These are phyloP conservation scores for Mormyrops boulengeri DNA, from an alignment of 2,797 vertebrate species.

Conservation along the genomic window DNA sequence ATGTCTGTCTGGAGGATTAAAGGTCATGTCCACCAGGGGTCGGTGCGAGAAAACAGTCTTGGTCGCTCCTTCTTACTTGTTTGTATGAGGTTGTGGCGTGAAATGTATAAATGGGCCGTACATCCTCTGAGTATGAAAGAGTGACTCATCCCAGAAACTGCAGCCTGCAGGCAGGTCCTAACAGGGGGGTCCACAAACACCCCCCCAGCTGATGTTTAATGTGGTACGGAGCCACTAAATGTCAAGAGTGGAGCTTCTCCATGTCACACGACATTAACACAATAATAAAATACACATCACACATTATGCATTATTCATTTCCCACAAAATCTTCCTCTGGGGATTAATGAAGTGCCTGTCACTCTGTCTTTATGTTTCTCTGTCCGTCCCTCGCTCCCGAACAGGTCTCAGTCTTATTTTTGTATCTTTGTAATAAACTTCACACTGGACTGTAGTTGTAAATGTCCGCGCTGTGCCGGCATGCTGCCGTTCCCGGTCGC, in stretches of 20 bases:
- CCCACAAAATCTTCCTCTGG: not conserved
- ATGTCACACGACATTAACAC: not conserved
- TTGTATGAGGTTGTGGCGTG: too few species aligned
- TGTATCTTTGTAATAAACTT: not conserved
- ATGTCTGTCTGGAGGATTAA: too few species aligned
- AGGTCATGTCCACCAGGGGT: too few species aligned
- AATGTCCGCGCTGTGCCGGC: not conserved
- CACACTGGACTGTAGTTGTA: not conserved
- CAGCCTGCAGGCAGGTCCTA: not conserved
- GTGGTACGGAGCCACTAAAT: not conserved
- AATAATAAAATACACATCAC: not conserved
- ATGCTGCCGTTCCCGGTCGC: too few species aligned
- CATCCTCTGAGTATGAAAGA: not conserved
- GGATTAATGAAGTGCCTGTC: not conserved
- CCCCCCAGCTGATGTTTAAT: not conserved
- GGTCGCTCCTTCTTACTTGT: too few species aligned
- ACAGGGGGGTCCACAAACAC: not conserved
- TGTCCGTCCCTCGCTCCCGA: not conserved
- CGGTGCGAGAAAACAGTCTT: too few species aligned
- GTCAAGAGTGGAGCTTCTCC: not conserved
- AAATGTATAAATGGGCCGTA: too few species aligned
- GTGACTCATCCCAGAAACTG: not conserved
- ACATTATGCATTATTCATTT: not conserved
- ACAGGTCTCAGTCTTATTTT: not conserved
- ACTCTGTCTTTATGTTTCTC: not conserved